phyloP scores from a whole-genome alignment of 2,113 vertebrate species.

The Hyla sarda region DNA sequence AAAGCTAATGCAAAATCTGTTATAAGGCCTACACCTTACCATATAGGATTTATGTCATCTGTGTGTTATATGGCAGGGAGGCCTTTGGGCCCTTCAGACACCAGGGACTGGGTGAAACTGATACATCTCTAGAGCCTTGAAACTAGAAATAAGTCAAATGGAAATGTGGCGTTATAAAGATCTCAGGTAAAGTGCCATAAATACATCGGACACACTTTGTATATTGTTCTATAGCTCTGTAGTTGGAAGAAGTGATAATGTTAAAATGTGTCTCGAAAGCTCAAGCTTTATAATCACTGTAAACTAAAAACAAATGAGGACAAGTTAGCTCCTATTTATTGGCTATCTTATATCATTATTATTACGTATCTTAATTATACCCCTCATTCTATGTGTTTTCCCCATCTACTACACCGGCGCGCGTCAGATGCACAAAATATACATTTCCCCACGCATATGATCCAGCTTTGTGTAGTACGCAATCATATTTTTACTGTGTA shows the following conservation, averaged over 20 bases:
- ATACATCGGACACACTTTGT: background rate
- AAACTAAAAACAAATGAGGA: background rate
- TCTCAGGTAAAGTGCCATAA: background rate
- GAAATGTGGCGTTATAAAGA: background rate
- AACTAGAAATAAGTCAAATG: constrained; percentile 12
- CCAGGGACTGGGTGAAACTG: background rate
- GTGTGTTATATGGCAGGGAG: background rate
- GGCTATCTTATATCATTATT: background rate
- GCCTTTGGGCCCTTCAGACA: background rate
- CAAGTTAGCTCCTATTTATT: background rate
- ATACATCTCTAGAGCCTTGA: background rate
- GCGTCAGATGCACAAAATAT: background rate
- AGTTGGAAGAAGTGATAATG: background rate
- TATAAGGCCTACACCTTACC: too few relatives aligned
- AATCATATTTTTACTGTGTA: constrained; percentile 64
- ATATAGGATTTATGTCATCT: too few relatives aligned
- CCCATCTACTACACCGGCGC: too few relatives aligned
- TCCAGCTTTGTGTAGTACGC: background rate
- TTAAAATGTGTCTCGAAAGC: background rate
- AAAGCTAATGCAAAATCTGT: too few relatives aligned
- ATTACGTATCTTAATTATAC: constrained; percentile 4
- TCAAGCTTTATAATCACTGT: background rate
- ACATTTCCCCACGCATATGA: constrained; percentile 63
- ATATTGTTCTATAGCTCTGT: background rate
- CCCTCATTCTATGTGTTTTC: background rate